Percentiles rank a stretch among this genome's conserved stretches.
phyloP scores from a whole-genome alignment of 1,140 invertebrate species.

The Drosophila guanche region DNA sequence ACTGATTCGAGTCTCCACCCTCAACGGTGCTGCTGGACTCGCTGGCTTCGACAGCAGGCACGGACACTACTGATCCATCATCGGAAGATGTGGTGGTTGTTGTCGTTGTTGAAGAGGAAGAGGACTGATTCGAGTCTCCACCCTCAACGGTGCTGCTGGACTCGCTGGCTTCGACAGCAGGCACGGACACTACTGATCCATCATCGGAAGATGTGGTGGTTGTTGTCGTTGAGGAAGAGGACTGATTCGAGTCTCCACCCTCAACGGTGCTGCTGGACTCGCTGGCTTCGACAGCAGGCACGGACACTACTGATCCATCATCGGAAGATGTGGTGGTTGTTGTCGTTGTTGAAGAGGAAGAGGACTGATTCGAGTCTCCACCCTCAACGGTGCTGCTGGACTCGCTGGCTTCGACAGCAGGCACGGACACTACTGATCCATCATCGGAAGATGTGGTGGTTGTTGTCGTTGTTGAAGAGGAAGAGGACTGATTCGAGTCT shows the following conservation, averaged over 20 bases:
- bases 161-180: background rate
- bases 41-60: background rate
- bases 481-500: background rate
- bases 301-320: background rate
- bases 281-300: background rate
- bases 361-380: background rate
- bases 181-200: background rate
- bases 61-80: background rate
- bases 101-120: conserved; percentile 14
- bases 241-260: background rate
- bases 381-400: background rate
- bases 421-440: background rate
- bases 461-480: conserved; percentile 1
- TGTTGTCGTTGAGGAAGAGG: background rate
- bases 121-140: conserved; percentile 8
- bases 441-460: conserved; percentile 4
- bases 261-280: background rate
- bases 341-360: conserved; percentile 1
- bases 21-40: background rate
- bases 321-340: background rate
- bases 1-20: background rate
- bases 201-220: conserved; percentile 17
- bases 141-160: background rate
- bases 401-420: background rate
- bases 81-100: conserved; percentile 4